phyloP scores from a whole-genome alignment of 2,113 vertebrate species.

The Xyliphius kryptos region DNA sequence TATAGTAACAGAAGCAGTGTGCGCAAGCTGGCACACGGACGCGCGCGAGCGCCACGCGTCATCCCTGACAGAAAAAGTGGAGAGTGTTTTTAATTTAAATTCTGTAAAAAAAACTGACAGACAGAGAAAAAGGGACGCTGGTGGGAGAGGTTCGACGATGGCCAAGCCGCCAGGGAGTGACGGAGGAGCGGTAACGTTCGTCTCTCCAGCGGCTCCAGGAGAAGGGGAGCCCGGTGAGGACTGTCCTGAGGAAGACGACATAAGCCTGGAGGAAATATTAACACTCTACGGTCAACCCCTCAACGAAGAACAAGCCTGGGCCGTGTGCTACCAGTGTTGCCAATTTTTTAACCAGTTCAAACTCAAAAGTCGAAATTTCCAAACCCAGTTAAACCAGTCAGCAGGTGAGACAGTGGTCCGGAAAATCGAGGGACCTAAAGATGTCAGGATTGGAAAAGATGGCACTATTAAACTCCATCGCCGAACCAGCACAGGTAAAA shows the following conservation, averaged over 20 bases:
- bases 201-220: slow-evolving; percentile 46
- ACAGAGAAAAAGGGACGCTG: too few species aligned
- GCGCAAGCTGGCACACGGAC: too few species aligned
- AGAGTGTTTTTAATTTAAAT: too few species aligned
- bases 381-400: slow-evolving; percentile 43
- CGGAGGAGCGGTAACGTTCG: slow-evolving; percentile 48
- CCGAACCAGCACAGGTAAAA: slow-evolving; percentile 57
- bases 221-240: slow-evolving; percentile 48
- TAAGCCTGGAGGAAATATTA: slow-evolving; percentile 83
- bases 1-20: too few species aligned
- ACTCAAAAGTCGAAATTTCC: slow-evolving; percentile 54
- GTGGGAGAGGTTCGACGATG: slow-evolving; percentile 44
- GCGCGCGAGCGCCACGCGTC: too few species aligned
- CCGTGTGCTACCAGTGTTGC: slow-evolving; percentile 90
- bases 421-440: slow-evolving; percentile 65
- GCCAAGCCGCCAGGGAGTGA: slow-evolving; percentile 52
- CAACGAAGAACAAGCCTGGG: slow-evolving; percentile 97
- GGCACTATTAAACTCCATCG: slow-evolving; percentile 65
- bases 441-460: slow-evolving; percentile 76
- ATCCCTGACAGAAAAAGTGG: too few species aligned
- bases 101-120: too few species aligned
- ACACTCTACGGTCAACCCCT: slow-evolving; percentile 87
- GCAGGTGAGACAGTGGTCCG: slow-evolving; percentile 36
- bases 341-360: slow-evolving; percentile 60
- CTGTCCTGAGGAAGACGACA: slow-evolving; percentile 56